Percentiles rank a stretch among this genome's conserved stretches.
phyloP scores from a whole-genome alignment of 2,113 vertebrate genomes.

The Pavo muticus region DNA sequence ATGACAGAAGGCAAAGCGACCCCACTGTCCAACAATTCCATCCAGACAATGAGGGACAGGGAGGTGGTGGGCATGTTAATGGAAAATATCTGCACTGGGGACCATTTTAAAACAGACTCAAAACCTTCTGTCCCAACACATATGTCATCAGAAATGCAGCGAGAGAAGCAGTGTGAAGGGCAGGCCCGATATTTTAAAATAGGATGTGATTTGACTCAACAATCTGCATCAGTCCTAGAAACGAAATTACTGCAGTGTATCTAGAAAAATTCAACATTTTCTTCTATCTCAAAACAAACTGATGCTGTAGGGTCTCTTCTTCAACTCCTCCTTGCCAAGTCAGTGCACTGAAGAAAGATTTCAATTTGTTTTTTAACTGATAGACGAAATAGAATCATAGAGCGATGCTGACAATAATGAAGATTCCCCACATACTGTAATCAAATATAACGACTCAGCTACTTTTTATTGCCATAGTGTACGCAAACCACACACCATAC shows the following conservation, averaged over 20 bases:
- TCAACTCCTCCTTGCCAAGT: not conserved
- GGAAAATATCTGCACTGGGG: not conserved
- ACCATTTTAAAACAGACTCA: not conserved
- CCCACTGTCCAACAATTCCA: not conserved
- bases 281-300: not conserved
- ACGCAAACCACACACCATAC: not conserved
- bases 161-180: not conserved
- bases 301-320: not conserved
- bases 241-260: not conserved
- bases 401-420: not conserved
- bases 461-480: not conserved
- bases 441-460: fast-evolving
- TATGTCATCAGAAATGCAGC: not conserved
- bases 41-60: not conserved
- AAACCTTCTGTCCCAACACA: not conserved
- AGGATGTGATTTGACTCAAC: not conserved
- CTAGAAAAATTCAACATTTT: not conserved
- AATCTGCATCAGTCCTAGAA: not conserved
- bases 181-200: not conserved
- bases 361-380: not conserved
- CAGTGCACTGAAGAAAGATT: not conserved
- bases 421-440: not conserved
- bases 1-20: not conserved
- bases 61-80: not conserved
- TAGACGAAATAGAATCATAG: not conserved